Evolutionary conservation across 1,140 invertebrate species (phyloP), one percentile per base, ranked within the genome.

Genomic region (Brachionus manjavacas): DNA sequence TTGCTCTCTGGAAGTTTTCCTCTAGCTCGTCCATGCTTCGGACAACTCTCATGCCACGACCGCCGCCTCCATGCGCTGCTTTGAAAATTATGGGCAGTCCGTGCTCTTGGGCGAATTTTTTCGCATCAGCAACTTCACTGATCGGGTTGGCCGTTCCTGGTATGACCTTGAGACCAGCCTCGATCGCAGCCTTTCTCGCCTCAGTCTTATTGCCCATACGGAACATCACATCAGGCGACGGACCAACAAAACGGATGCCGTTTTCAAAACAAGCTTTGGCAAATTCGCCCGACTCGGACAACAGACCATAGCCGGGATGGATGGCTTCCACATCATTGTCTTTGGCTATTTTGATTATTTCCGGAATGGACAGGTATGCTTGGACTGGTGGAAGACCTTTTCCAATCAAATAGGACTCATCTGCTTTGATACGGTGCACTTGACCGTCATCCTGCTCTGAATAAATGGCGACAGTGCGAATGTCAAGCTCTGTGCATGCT

Each of bases 21-120:
- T 93, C 92, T 0, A 99, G 94, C 86, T 99, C 95, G 91, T 95
- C 93, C 92, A 97, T 94, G 86, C 94, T 94, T 20, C 92, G 92
- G 0, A 99, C 96, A 1, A 98, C 96, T 84, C 98, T 92, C 97
- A 99, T 99, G 31, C 97, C 98, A 87, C 97, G 91, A 11, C 98
- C 98, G 79, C 98, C 98, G 85, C 98, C 98, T 84, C 98, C 98
- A 89, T 94, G 99, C 0, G 97, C 97, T 25, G 98, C 98, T 91
- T 99, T 99, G 86, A 99, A 96, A 86, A 99, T 99, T 41, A 99
- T 95, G 4, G 98, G 98, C 64, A 98, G 91, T 8, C 97, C 96
- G 89, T 84, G 81, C n/a, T 84, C 81, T 41, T 70, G 7, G 12
- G 46, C 60, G 90, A 99, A 99, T 55, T 94, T 93, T 52, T 93